Conservation (phyloP, 2,797 vertebrate genomes). For the Neomorphus geoffroyi region DNA sequence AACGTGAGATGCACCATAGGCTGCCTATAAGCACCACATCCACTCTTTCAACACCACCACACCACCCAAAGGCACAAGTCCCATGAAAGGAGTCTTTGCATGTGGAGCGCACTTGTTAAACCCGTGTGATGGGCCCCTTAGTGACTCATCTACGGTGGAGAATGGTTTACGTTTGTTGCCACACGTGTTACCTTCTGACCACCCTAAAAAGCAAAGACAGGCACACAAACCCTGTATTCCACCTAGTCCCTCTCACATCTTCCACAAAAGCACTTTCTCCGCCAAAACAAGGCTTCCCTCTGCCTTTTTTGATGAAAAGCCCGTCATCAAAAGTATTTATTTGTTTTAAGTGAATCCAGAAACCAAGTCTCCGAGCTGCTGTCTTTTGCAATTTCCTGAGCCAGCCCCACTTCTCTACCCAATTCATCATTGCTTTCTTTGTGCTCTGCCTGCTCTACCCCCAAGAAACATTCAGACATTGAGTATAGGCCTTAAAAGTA, state of each 20-base stretch:
- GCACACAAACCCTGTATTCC: neutral
- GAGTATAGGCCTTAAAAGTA: neutral
- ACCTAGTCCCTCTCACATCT: neutral
- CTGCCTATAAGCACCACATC: neutral
- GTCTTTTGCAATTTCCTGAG: conserved; percentile 58
- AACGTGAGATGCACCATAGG: neutral
- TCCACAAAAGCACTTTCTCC: neutral
- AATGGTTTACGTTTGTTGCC: neutral
- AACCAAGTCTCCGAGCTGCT: neutral
- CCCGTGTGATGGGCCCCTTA: neutral
- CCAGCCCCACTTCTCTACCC: neutral
- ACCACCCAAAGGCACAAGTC: neutral
- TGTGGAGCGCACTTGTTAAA: neutral
- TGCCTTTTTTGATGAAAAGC: conserved; percentile 11
- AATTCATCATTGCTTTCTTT: conserved; percentile 20
- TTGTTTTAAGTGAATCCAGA: conserved; percentile 51
- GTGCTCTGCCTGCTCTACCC: neutral
- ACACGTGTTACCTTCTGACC: neutral
- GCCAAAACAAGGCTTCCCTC: neutral
- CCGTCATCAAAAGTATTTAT: neutral
- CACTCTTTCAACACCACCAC: neutral
- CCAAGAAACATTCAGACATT: neutral
- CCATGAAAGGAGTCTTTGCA: neutral
- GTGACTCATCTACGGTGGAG: neutral
- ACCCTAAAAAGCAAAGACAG: neutral